Base-by-base conservation (phyloP, 2,113 vertebrate species). In the Podarcis cretensis region DNA sequence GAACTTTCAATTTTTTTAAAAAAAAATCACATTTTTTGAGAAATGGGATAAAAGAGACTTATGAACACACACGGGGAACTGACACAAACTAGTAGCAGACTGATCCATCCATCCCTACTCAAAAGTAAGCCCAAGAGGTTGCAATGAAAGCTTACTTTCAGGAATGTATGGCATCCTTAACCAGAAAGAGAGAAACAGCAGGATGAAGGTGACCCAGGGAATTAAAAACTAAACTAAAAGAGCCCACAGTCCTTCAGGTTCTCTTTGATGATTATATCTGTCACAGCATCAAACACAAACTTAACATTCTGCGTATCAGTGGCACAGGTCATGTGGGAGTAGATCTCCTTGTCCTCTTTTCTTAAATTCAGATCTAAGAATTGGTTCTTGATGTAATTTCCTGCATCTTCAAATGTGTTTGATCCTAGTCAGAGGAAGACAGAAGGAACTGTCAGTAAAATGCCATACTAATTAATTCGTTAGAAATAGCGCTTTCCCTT, bases 201-300 rank as follows among this genome's bases (percentile, higher is more conserved):
- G 66, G 5, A 7, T 16, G 59, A 48, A 35, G 30, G 8, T 14
- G 68, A 80, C 4, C 43, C n/a, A 14, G 37, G 0, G 0, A 83
- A 79, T n/a, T n/a, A n/a, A n/a, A n/a, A n/a, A n/a, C n/a, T n/a
- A 8, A 0, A 2, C 91, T 95, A 97, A 92, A 97, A 97, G 88
- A 98, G 97, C 8, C 97, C 96, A 87, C 97, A 97, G 84, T 97
- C 97, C 89, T 97, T 97, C 75, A 97, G 95, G 69, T 98, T 98
- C 94, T 98, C 97, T 94, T 97, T 97, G 97, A 97, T 97, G 90
- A 98, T 97, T 92, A 97, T 97, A 66, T 98, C 97, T 92, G 97
- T 97, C 76, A 98, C 96, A 54, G 96, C 97, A 94, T 97, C 96
- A 92, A 97, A 98, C 78, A 97, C 97, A 40, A 97, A 98, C 93